phyloP scores from a whole-genome alignment of 2,113 vertebrate species.

The Emberiza fucata region DNA sequence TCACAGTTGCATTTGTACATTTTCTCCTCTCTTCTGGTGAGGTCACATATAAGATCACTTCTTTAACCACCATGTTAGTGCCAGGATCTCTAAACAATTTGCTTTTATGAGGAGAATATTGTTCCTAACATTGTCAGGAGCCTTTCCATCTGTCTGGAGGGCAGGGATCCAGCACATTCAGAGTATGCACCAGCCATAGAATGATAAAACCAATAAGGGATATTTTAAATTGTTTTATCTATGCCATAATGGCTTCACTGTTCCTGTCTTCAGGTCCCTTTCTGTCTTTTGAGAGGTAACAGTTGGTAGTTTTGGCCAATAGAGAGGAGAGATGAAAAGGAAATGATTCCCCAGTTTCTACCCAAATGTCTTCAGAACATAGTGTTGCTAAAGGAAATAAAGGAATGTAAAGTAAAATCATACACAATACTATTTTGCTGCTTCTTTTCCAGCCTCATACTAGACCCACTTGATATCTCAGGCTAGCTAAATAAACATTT shows the following conservation, averaged over 20 bases:
- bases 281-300: not conserved
- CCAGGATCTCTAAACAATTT: not conserved
- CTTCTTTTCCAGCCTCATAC: not conserved
- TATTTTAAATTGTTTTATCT: not conserved
- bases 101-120: not conserved
- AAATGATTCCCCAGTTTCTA: not conserved
- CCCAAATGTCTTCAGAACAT: not conserved
- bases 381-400: not conserved
- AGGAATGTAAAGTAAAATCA: not conserved
- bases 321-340: not conserved
- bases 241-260: not conserved
- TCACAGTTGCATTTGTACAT: not conserved
- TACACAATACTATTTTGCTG: not conserved
- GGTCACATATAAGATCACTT: not conserved
- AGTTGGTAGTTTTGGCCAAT: not conserved
- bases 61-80: not conserved
- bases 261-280: not conserved
- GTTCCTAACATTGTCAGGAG: not conserved
- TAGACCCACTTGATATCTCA: not conserved
- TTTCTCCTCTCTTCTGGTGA: not conserved
- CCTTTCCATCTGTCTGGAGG: not conserved
- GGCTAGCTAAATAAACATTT: not conserved
- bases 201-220: not conserved
- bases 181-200: not conserved
- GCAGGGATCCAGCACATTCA: not conserved